These are phyloP conservation scores for Steromphala cineraria DNA, from an alignment of 2,888 invertebrate species.

Conservation along the genomic window DNA sequence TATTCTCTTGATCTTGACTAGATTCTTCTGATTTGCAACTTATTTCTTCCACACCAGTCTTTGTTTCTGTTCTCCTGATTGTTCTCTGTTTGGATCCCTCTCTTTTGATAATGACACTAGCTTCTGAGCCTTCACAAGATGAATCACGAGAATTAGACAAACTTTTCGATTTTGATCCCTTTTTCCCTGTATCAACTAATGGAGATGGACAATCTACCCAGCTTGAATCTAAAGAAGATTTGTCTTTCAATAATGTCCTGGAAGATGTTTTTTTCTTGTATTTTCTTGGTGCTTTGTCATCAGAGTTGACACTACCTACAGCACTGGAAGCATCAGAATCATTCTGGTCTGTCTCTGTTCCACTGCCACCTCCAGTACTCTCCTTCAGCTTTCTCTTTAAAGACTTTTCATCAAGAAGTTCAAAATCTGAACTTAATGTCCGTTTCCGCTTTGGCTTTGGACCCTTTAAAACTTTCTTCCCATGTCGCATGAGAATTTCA, in stretches of 20 bases:
- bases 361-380: not conserved
- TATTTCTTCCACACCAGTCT: too few species aligned
- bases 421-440: constrained; percentile 54
- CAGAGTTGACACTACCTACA: not conserved
- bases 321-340: not conserved
- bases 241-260: not conserved
- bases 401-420: constrained; percentile 42
- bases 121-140: not conserved
- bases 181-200: not conserved
- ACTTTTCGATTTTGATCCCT: not conserved
- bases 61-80: not conserved
- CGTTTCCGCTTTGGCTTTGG: constrained; percentile 43
- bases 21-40: too few species aligned
- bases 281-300: not conserved
- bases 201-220: not conserved
- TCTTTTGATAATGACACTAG: not conserved
- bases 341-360: not conserved
- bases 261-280: not conserved
- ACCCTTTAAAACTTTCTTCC: not conserved
- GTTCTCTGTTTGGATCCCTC: not conserved
- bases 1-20: too few species aligned
- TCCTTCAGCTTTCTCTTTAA: constrained; percentile 19
- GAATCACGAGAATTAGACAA: not conserved
- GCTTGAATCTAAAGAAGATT: not conserved
- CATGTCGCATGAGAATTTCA: constrained; percentile 3